Percentiles rank a stretch among this genome's conserved stretches.
Conservation (phyloP, 2,113 vertebrate genomes). For the Cariama cristata region DNA sequence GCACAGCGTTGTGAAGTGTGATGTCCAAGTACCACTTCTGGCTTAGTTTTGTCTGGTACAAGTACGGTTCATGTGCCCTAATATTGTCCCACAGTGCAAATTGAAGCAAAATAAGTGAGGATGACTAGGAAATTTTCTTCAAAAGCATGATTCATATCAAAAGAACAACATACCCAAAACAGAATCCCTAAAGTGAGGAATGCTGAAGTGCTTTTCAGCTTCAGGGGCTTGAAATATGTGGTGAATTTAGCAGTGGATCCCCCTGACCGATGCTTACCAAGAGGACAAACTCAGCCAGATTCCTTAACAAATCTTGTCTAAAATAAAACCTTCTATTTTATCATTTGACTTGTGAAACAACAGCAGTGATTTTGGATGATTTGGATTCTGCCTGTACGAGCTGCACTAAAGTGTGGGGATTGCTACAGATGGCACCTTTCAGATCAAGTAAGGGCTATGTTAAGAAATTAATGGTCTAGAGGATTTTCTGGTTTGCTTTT, state of each 20-base stretch:
- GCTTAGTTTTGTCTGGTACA: neutral
- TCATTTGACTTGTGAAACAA: neutral
- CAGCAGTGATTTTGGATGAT: neutral
- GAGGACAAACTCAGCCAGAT: neutral
- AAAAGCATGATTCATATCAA: neutral
- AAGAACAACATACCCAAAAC: neutral
- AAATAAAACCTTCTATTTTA: neutral
- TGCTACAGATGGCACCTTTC: neutral
- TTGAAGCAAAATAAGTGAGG: neutral
- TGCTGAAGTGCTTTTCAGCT: neutral
- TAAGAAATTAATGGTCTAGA: neutral
- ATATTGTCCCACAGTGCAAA: neutral
- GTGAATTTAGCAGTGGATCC: neutral
- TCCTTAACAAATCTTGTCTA: neutral
- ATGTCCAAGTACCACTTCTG: neutral
- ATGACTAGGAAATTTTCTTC: neutral
- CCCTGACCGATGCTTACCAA: neutral
- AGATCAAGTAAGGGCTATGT: neutral
- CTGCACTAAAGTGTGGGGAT: neutral
- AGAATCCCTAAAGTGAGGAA: neutral
- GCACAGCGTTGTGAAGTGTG: no score
- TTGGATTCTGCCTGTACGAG: neutral
- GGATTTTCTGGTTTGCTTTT: slow-evolving; percentile 20
- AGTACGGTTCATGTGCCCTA: neutral
- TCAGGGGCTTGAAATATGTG: neutral